Base-by-base conservation (phyloP, 1,140 invertebrate species). In the Thrips palmi region DNA sequence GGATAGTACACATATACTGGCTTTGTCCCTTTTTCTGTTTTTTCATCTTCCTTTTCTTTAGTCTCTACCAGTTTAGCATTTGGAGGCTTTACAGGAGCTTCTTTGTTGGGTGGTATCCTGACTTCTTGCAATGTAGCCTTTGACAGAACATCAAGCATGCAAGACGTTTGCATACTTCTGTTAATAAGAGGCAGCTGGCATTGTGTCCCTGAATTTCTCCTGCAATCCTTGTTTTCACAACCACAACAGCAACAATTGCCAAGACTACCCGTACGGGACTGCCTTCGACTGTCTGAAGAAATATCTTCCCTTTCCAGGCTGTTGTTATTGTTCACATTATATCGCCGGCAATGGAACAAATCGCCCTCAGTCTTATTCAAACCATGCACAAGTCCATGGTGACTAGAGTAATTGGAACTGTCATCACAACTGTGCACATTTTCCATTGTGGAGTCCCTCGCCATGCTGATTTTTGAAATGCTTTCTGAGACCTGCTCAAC, bases 1-100 rank as follows among this genome's bases (percentile, higher is more conserved):
- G 87, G 87, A 63, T 88, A 92, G 42, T 87, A 72, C 29, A 92
- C 77, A 52, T 86, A 89, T 10, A 91, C 77, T 3, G 82, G 78
- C 39, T 68, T 70, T 48, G 76, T 70, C 11, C 71, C 34, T 36
- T 38, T 30, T 33, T 25, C 11, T 10, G n/a, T n/a, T 20, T 38
- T 19, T 22, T 42, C 15, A 40, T 18, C 22, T 3, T 23, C 31
- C n/a, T 10, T n/a, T n/a, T n/a, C n/a, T n/a, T n/a, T n/a, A n/a
- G n/a, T n/a, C n/a, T n/a, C n/a, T n/a, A n/a, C n/a, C n/a, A n/a
- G n/a, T n/a, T n/a, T n/a, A n/a, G n/a, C n/a, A n/a, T n/a, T n/a
- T n/a, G n/a, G n/a, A n/a, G n/a, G n/a, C n/a, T n/a, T n/a, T n/a
- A n/a, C n/a, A n/a, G n/a, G n/a, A n/a, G n/a, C n/a, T n/a, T n/a